Conservation (phyloP, 2,113 vertebrate genomes). For the Barbus barbus region DNA sequence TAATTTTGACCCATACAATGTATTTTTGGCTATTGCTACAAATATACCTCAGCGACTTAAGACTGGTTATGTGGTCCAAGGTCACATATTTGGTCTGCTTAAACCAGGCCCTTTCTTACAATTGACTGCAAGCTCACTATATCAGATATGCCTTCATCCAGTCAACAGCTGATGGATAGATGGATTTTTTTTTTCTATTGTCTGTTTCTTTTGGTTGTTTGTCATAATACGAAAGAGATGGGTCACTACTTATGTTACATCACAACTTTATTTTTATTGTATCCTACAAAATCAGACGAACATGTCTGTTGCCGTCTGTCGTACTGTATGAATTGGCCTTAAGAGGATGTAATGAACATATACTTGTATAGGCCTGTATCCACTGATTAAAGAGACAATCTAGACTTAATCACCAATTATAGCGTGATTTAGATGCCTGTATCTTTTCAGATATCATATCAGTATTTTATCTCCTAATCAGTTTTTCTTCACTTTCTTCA, state of each 20-base stretch:
- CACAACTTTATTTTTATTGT: neutral
- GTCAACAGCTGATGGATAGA: neutral
- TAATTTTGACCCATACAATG: too few species aligned
- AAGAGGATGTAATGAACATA: neutral
- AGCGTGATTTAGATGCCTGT: neutral
- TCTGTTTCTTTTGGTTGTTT: too few species aligned
- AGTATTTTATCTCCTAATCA: neutral
- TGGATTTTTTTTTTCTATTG: neutral
- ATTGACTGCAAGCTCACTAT: neutral
- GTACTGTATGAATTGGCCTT: too few species aligned
- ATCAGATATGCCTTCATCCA: neutral
- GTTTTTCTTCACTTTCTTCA: conserved; percentile 54
- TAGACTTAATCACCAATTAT: neutral
- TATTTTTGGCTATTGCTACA: too few species aligned
- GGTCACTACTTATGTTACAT: neutral
- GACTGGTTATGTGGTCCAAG: too few species aligned
- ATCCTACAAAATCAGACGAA: too few species aligned
- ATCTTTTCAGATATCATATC: neutral
- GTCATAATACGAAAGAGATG: neutral
- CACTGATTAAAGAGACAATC: neutral
- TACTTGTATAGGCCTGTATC: neutral
- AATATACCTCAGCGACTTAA: too few species aligned
- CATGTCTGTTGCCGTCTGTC: too few species aligned
- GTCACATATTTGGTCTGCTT: neutral
- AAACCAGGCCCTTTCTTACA: neutral